Conservation (phyloP, 30 jellyfish, hydroid and myxozoan genomes). For the Turritopsis dohrnii region DNA sequence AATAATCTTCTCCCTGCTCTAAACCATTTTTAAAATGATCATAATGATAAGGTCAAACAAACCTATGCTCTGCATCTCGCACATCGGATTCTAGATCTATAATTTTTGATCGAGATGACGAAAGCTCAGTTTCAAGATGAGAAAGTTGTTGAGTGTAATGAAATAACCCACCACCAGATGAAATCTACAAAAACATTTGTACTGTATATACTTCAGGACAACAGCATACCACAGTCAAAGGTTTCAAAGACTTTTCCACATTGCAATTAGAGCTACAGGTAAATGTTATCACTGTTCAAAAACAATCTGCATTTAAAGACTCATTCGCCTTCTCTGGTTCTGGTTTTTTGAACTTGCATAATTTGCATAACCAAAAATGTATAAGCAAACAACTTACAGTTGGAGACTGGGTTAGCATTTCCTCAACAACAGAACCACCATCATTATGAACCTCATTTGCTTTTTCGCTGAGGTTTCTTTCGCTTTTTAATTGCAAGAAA, state of each 20-base stretch:
- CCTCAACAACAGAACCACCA: conserved; percentile 12
- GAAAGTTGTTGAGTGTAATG: conserved; percentile 68
- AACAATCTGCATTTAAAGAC: no score
- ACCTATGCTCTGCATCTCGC: conserved; percentile 74
- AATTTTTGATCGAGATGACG: conserved; percentile 40
- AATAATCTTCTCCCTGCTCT: background rate
- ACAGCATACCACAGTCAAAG: no score
- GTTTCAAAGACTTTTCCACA: no score
- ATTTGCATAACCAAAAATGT: no score
- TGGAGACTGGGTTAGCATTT: background rate
- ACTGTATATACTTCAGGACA: no score
- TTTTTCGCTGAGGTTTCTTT: background rate
- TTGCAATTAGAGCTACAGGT: no score
- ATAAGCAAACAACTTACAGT: conserved; percentile 11
- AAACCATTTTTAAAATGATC: background rate
- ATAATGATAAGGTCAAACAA: background rate
- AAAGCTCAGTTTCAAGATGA: conserved; percentile 56
- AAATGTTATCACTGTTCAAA: no score
- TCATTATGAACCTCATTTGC: background rate
- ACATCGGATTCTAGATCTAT: conserved; percentile 48
- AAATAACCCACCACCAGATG: conserved; percentile 45
- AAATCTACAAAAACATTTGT: background rate
- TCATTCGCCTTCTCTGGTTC: no score
- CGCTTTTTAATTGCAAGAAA: background rate
- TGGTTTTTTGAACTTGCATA: no score